These are phyloP conservation scores for Elysia chlorotica DNA, from an alignment of 1,140 invertebrate species.

Conservation along the genomic window DNA sequence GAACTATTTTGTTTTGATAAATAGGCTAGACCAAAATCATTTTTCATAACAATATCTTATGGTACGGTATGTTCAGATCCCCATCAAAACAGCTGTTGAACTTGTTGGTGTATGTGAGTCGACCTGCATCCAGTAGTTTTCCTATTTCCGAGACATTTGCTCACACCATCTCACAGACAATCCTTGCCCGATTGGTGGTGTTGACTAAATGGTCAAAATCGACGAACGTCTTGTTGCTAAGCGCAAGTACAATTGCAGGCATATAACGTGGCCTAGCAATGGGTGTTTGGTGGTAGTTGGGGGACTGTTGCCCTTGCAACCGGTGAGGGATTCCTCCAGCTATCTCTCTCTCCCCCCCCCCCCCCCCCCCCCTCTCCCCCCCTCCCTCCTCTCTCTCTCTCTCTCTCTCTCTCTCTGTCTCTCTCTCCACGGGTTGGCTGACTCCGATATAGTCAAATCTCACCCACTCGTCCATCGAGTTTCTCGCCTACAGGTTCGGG, in stretches of 20 bases:
- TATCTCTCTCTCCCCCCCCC: not conserved
- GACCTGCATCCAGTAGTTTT: too few species aligned
- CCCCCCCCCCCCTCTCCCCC: not conserved
- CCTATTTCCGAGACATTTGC: too few species aligned
- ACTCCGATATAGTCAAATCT: not conserved
- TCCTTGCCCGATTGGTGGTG: not conserved
- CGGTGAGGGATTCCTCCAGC: too few species aligned
- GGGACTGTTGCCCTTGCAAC: too few species aligned
- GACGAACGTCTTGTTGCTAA: not conserved
- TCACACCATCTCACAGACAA: not conserved
- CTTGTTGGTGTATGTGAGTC: too few species aligned
- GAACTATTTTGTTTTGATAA: too few species aligned
- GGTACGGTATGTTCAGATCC: too few species aligned
- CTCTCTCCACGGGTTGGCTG: not conserved
- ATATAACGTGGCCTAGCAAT: not conserved
- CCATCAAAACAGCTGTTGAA: too few species aligned
- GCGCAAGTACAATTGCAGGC: not conserved
- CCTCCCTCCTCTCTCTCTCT: not conserved
- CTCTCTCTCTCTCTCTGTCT: not conserved
- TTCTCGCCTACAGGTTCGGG: not conserved
- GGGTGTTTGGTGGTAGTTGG: too few species aligned
- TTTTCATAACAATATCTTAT: too few species aligned
- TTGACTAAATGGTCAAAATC: not conserved
- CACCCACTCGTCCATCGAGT: not conserved
- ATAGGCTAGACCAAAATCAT: too few species aligned